Conservation (phyloP, 2,888 invertebrate species). For the Andrena marginata region DNA sequence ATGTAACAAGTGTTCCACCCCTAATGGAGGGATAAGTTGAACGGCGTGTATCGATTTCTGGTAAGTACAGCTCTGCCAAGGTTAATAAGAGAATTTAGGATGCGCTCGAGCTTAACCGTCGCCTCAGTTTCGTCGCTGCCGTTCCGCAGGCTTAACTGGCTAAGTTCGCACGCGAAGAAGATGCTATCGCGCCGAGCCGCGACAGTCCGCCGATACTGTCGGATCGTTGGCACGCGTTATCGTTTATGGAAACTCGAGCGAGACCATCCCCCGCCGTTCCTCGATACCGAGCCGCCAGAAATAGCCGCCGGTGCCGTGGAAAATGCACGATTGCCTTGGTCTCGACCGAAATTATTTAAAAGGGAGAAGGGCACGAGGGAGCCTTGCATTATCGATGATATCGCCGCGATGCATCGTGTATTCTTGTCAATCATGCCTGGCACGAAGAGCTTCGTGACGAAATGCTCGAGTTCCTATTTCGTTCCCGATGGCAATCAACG, state of each 20-base stretch:
- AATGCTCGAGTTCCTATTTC: neutral
- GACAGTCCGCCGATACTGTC: neutral
- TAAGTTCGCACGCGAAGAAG: constrained; percentile 1
- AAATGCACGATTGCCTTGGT: neutral
- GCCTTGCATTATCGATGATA: constrained; percentile 17
- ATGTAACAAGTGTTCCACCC: too few relatives aligned
- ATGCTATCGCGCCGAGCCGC: neutral
- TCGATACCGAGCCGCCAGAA: neutral
- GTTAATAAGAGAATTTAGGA: too few relatives aligned
- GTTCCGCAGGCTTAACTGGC: neutral
- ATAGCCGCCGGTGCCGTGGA: neutral
- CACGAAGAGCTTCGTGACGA: constrained; percentile 35
- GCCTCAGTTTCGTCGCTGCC: neutral
- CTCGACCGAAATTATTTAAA: constrained; percentile 19
- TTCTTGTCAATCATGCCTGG: constrained; percentile 39
- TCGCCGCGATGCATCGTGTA: neutral
- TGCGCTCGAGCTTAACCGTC: too few relatives aligned
- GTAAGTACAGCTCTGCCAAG: too few relatives aligned
- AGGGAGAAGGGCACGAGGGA: neutral
- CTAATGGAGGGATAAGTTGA: too few relatives aligned
- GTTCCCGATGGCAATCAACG: constrained; percentile 31
- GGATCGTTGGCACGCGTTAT: constrained; percentile 10
- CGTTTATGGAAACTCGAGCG: neutral
- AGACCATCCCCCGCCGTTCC: neutral
- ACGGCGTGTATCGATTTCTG: too few relatives aligned